These are phyloP conservation scores for Netelia inedita DNA, from an alignment of 2,888 invertebrate species.

Conservation along the genomic window DNA sequence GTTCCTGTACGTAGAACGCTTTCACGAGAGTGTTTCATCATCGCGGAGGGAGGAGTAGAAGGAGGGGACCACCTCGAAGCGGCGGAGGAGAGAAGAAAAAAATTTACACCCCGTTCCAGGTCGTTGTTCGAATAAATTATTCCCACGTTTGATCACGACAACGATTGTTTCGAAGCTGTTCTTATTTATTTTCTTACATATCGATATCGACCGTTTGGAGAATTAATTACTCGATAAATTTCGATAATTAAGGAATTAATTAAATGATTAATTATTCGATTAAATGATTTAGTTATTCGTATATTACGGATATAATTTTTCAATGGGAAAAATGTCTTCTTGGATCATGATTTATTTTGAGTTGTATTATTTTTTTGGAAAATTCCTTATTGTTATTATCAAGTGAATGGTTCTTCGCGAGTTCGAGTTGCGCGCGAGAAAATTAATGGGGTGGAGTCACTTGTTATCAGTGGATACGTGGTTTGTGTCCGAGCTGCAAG, in stretches of 20 bases:
- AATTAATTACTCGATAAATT: not conserved
- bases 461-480: not conserved
- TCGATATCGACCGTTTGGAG: not conserved
- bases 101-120: constrained; percentile 25
- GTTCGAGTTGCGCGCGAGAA: not conserved
- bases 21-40: constrained; percentile 63
- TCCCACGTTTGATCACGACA: constrained; percentile 10
- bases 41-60: constrained; percentile 6
- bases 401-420: not conserved
- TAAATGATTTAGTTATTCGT: not conserved
- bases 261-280: not conserved
- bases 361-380: not conserved
- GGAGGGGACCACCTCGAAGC: constrained; percentile 1
- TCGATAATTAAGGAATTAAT: not conserved
- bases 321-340: not conserved
- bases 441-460: constrained; percentile 7
- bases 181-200: not conserved
- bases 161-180: not conserved
- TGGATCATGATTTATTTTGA: not conserved
- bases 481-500: constrained; percentile 4
- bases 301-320: not conserved
- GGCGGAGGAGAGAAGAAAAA: not conserved
- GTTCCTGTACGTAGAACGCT: constrained; percentile 49
- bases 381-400: not conserved
- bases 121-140: constrained; percentile 16